A percentile compares a stretch with the other conserved stretches of the same genome.
These are phyloP conservation scores for Otocyon megalotis DNA, from an alignment of 2,113 vertebrate species.

Conservation along the genomic window DNA sequence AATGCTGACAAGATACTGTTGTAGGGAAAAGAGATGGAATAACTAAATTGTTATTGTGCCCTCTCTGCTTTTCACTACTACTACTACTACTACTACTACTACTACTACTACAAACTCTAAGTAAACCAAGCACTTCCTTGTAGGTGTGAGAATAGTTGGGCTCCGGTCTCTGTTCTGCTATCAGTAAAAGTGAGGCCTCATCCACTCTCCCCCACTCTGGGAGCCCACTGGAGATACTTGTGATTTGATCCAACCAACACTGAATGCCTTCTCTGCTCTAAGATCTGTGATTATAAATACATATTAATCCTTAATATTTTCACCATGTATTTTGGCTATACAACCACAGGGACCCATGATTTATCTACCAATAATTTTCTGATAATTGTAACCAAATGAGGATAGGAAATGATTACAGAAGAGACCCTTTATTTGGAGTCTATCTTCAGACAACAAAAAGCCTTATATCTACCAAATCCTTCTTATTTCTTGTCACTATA, in stretches of 20 bases:
- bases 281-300: neutral
- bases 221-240: neutral
- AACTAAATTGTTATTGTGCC: neutral
- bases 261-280: neutral
- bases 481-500: neutral
- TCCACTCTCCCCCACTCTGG: neutral
- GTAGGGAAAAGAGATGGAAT: neutral
- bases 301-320: neutral
- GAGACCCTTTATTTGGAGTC: neutral
- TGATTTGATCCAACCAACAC: neutral
- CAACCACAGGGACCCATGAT: neutral
- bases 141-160: neutral
- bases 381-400: neutral
- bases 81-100: neutral
- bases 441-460: constrained; percentile 26
- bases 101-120: neutral
- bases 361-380: neutral
- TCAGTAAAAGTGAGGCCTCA: neutral
- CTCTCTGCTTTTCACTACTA: neutral
- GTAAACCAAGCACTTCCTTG: neutral
- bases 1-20: neutral
- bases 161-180: neutral
- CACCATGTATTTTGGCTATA: neutral
- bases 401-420: neutral
- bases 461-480: neutral